Evolutionary conservation across 2,113 vertebrate species (phyloP), one percentile per base, ranked within the genome.

Genomic region (Hyaena hyaena): DNA sequence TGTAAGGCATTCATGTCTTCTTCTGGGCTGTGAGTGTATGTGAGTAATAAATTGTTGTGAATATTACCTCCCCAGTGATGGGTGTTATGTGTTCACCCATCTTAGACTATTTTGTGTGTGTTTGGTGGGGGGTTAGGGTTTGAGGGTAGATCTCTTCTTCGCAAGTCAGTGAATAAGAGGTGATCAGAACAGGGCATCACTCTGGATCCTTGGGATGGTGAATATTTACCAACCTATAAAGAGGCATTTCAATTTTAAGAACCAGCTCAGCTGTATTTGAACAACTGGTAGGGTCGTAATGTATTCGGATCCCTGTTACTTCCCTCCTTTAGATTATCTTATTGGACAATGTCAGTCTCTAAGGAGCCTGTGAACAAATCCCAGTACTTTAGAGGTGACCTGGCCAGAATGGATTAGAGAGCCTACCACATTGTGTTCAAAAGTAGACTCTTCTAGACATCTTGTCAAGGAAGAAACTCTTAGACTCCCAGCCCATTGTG

Each of bases 211-310:
- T 82, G 73, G 28, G 15, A 80, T 9, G 48, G 26, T 39, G 55
- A 93, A 2, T 68, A 66, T 93, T 95, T 55, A 58, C 16, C 50
- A 95, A 55, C 24, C n/a, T 90, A 10, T 79, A 69, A 93, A 91
- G 71, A 66, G 39, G 45, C 0, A 84, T n/a, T 15, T 83, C 21
- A 53, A 10, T 63, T 88, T 63, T 74, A 65, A 15, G 19, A 77
- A 31, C 31, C 24, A 69, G 4, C 45, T 76, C n/a, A 76, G 31
- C 65, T 93, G 12, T 55, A 76, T 92, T 82, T 91, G 76, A 85
- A n/a, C 9, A 82, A 26, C 24, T 92, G 68, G 33, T 50, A 24
- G 19, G 71, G 16, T 50, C n/a, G n/a, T 86, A 53, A 82, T 79
- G 15, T 88, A 65, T 50, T 45, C 69, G 35, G 35, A 69, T 63